Base-by-base conservation (phyloP, 2,888 invertebrate genomes). In the Netelia fuscicornis region DNA sequence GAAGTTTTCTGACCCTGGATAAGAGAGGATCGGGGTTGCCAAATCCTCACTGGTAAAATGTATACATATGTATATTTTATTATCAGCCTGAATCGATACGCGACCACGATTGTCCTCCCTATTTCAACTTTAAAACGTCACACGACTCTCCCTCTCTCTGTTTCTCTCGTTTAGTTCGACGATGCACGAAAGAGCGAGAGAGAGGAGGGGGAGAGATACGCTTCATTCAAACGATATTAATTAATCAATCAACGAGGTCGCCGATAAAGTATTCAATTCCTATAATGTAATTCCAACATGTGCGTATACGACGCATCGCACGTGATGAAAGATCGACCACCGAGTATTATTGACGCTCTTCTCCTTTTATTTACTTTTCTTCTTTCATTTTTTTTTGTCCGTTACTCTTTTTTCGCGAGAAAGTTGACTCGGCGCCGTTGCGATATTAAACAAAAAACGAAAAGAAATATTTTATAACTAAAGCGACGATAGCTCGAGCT, bases 241-340 rank as follows among this genome's bases (percentile, higher is more conserved):
- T 75, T 81, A 62, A 75, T 83, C 79, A 62, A 74, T 83, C 79
- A 83, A 79, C 79, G 80, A 79, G 83, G 79, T 80, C 80, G 83
- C 54, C 71, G 80, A 74, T 81, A 42, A 83, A 70, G 37, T 62
- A 71, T 75, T 76, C 70, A 76, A 80, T 76, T 64, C 68, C 44
- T 60, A 64, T 71, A 65, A 68, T 80, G 79, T 60, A 62, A 75
- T 70, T 75, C 64, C 23, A 44, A 37, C 62, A 37, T 58, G 58
- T 79, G 42, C 68, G 25, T 25, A 54, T 44, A 37, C n/a, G 30
- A 37, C 42, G 54, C n/a, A 62, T 74, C 25, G 37, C 67, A 79
- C 74, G 37, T 52, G 44, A 58, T 48, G 2, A 78, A 11, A 37
- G 30, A 48, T 30, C 52, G n/a, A 78, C 2, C 52, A 78, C 2